Evolutionary conservation across 1,140 invertebrate species (phyloP).

Genomic region (Trichonephila inaurata): DNA sequence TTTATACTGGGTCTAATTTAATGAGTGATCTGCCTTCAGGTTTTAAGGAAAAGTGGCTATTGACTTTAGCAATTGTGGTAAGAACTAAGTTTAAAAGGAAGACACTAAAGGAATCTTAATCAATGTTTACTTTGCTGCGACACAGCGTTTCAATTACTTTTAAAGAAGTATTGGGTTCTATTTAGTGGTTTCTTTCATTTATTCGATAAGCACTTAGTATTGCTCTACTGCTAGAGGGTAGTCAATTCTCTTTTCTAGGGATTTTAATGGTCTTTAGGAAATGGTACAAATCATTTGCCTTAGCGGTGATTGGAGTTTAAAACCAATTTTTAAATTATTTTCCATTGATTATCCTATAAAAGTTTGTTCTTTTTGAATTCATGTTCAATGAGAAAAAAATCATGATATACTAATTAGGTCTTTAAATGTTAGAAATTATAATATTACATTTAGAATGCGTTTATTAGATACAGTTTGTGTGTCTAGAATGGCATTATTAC

Average conservation of each 20-base stretch:
- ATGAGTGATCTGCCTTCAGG: not conserved
- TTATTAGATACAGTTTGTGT: too few relatives aligned
- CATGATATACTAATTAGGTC: too few relatives aligned
- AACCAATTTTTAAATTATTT: too few relatives aligned
- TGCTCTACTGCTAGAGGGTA: not conserved
- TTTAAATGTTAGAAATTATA: too few relatives aligned
- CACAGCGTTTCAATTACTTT: constrained; percentile 59
- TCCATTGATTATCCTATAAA: too few relatives aligned
- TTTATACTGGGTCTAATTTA: not conserved
- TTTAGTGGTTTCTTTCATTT: not conserved
- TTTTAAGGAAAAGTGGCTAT: constrained; percentile 28
- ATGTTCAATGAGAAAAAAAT: too few relatives aligned
- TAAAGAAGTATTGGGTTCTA: constrained; percentile 40
- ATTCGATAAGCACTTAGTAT: not conserved
- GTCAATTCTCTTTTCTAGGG: not conserved
- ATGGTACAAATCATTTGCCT: not conserved
- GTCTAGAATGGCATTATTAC: too few relatives aligned
- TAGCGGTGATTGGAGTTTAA: too few relatives aligned
- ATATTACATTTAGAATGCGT: too few relatives aligned
- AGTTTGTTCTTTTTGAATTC: too few relatives aligned
- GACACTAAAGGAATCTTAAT: constrained; percentile 25
- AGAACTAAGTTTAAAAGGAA: not conserved
- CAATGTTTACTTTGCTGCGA: constrained; percentile 49
- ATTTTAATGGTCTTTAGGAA: not conserved
- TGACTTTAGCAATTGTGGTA: constrained; percentile 46